These are phyloP conservation scores for Empidonax alnorum DNA, from an alignment of 2,113 vertebrate genomes.

Conservation along the genomic window DNA sequence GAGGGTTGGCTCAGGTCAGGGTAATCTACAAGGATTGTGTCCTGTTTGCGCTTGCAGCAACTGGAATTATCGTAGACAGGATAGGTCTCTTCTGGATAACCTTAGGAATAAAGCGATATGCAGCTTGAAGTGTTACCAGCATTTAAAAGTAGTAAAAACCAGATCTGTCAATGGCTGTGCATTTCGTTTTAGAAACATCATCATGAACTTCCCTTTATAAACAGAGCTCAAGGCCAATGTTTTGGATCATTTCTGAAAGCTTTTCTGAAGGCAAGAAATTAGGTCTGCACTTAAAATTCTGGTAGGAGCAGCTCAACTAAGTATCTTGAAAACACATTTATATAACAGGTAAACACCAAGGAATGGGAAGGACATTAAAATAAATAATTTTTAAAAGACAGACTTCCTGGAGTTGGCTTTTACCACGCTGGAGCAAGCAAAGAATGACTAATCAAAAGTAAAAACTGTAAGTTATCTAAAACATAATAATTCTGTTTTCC, in stretches of 20 bases:
- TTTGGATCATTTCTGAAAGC: slow-evolving; percentile 35
- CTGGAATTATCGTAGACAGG: slow-evolving; percentile 80
- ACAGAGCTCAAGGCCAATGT: slow-evolving; percentile 27
- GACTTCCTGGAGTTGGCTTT: not conserved
- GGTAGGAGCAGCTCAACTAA: not conserved
- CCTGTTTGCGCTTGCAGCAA: slow-evolving; percentile 49
- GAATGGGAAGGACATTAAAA: slow-evolving; percentile 1
- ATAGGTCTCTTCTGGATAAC: slow-evolving; percentile 87
- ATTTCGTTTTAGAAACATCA: slow-evolving; percentile 27
- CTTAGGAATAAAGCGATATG: slow-evolving; percentile 69
- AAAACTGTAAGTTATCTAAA: slow-evolving; percentile 21
- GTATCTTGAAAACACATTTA: slow-evolving; percentile 6
- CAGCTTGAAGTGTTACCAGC: not conserved
- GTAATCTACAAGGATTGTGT: slow-evolving; percentile 77
- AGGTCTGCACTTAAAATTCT: slow-evolving; percentile 6
- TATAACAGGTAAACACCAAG: not conserved
- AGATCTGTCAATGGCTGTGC: not conserved
- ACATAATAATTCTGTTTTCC: slow-evolving; percentile 2
- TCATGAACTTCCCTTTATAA: slow-evolving; percentile 14
- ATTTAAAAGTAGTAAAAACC: not conserved
- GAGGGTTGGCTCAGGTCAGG: slow-evolving; percentile 75
- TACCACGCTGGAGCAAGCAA: slow-evolving; percentile 29
- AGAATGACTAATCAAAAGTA: slow-evolving; percentile 4
- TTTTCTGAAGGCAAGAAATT: not conserved
- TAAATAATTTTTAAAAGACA: slow-evolving; percentile 23